Evolutionary conservation across 2,113 vertebrate species (phyloP).

Genomic region (Nesoenas mayeri): DNA sequence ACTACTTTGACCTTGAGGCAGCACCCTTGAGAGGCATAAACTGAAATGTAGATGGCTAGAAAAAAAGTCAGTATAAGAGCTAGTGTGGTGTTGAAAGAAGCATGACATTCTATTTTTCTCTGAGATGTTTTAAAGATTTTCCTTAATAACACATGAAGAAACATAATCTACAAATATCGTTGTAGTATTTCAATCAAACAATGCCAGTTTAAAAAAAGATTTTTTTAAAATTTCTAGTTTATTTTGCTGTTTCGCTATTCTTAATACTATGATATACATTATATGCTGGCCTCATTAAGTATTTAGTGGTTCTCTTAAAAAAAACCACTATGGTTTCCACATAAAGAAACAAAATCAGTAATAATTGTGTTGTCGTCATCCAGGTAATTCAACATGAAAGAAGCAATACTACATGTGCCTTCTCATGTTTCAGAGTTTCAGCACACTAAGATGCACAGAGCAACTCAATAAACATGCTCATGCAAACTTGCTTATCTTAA

Average conservation of each 20-base stretch:
- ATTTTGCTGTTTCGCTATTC: slow-evolving; percentile 18
- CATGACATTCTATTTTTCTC: neutral
- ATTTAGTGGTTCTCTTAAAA: slow-evolving; percentile 60
- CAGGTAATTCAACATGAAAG: slow-evolving; percentile 46
- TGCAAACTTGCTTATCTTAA: slow-evolving; percentile 45
- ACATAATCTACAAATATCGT: neutral
- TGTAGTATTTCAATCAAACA: neutral
- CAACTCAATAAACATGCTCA: neutral
- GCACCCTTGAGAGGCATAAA: neutral
- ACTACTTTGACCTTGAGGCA: slow-evolving; percentile 4
- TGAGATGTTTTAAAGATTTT: neutral
- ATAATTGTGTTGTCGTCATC: slow-evolving; percentile 32
- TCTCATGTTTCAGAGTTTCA: slow-evolving; percentile 42
- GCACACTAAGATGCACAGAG: slow-evolving; percentile 23
- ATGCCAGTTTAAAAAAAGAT: neutral
- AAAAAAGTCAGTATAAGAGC: neutral
- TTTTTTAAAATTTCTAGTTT: neutral
- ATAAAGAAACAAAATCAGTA: slow-evolving; percentile 13
- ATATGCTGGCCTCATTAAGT: slow-evolving; percentile 12
- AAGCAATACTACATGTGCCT: neutral
- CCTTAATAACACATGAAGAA: neutral
- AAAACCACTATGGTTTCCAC: slow-evolving; percentile 9
- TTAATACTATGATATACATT: neutral
- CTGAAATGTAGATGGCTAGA: neutral
- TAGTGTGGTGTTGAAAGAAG: neutral